Evolutionary conservation across 2,797 vertebrate genomes (phyloP).

Genomic region (Phrynocephalus vlangalii): DNA sequence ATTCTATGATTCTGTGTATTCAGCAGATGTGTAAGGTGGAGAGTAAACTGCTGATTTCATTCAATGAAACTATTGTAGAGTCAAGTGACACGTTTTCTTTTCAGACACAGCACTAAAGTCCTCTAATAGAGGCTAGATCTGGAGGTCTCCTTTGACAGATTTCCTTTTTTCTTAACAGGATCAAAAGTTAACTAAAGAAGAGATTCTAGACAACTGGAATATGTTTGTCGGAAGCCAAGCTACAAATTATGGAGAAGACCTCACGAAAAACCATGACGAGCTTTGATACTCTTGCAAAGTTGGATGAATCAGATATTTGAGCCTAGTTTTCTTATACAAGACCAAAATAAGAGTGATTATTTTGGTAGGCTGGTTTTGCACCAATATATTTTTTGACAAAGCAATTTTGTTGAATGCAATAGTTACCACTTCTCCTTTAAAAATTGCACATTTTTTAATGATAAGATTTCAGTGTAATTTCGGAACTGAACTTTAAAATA

Average conservation of each 20-base stretch:
- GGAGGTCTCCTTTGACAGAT: background rate
- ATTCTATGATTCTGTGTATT: too few species aligned
- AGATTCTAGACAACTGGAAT: slow-evolving; percentile 98
- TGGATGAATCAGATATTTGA: slow-evolving; percentile 15
- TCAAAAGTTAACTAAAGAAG: slow-evolving; percentile 91
- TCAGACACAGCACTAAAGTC: slow-evolving; percentile 14
- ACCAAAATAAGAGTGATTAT: slow-evolving; percentile 36
- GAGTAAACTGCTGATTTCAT: background rate
- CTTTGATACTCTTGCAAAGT: slow-evolving; percentile 80
- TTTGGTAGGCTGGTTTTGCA: slow-evolving; percentile 46
- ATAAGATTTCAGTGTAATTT: slow-evolving; percentile 40
- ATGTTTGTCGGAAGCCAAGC: slow-evolving; percentile 99
- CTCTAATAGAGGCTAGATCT: slow-evolving; percentile 6
- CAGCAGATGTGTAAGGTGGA: too few species aligned
- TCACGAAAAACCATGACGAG: slow-evolving; percentile 94
- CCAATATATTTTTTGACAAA: slow-evolving; percentile 45
- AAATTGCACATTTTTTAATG: slow-evolving; percentile 46
- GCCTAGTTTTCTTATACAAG: slow-evolving; percentile 21
- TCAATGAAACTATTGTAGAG: background rate
- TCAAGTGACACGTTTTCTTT: background rate
- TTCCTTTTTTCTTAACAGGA: slow-evolving; percentile 79
- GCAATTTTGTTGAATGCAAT: slow-evolving; percentile 52
- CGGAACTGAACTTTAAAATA: slow-evolving; percentile 48
- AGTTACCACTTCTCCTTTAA: slow-evolving; percentile 21
- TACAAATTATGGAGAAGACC: slow-evolving; percentile 97